phyloP scores from a whole-genome alignment of 2,888 invertebrate species.

The Geotrupes spiniger region DNA sequence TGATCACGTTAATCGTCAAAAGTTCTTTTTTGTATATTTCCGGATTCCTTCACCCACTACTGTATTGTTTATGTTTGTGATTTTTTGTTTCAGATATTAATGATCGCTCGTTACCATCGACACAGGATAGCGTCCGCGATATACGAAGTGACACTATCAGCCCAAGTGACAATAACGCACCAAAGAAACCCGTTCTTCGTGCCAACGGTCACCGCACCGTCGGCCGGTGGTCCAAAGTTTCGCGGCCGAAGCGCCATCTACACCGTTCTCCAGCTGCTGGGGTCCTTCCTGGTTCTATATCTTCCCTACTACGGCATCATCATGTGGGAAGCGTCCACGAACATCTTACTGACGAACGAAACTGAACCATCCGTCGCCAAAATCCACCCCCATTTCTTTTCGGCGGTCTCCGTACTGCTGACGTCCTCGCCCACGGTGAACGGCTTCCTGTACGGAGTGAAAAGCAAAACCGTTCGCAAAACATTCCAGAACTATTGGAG shows the following conservation, averaged over 20 bases:
- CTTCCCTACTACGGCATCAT: slow-evolving; percentile 72
- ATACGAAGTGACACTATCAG: slow-evolving; percentile 79
- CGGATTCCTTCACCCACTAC: no score
- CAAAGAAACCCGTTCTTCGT: slow-evolving; percentile 76
- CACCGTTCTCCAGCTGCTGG: slow-evolving; percentile 70
- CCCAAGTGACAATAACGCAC: slow-evolving; percentile 80
- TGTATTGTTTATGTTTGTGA: background rate
- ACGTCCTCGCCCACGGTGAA: slow-evolving; percentile 72
- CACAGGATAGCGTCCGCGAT: slow-evolving; percentile 83
- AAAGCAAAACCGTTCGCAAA: slow-evolving; percentile 68
- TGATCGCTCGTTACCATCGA: slow-evolving; percentile 70
- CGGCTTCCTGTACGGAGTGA: slow-evolving; percentile 74
- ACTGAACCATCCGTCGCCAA: slow-evolving; percentile 29
- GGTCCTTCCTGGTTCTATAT: slow-evolving; percentile 69
- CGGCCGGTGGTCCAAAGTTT: slow-evolving; percentile 52
- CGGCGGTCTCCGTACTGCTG: slow-evolving; percentile 63
- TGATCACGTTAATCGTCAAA: no score
- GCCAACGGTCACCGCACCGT: slow-evolving; percentile 62
- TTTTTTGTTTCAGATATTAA: slow-evolving; percentile 52
- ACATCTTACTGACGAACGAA: slow-evolving; percentile 34
- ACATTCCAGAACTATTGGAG: slow-evolving; percentile 75
- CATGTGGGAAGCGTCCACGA: slow-evolving; percentile 60
- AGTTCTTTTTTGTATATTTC: no score
- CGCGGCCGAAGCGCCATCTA: slow-evolving; percentile 60
- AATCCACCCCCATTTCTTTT: slow-evolving; percentile 53